A percentile compares a stretch with the other conserved stretches of the same genome.
Conservation (phyloP, 2,113 vertebrate genomes). For the Mormoops blainvillei region DNA sequence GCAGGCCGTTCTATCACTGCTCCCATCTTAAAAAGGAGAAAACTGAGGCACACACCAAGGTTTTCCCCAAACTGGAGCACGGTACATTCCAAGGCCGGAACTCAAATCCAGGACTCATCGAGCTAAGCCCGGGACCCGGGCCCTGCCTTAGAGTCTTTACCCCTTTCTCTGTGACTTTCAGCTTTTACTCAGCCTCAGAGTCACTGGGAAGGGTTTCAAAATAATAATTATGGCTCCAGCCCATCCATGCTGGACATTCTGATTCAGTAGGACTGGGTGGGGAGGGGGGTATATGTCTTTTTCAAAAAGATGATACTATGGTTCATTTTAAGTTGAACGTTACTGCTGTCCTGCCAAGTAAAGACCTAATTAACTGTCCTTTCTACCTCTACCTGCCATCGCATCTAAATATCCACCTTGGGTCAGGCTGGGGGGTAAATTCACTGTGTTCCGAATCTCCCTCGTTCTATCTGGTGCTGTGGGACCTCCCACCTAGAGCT, state of each 20-base stretch:
- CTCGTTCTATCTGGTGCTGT: background rate
- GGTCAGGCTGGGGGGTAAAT: background rate
- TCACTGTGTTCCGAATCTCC: no score
- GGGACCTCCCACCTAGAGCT: background rate
- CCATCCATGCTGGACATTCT: background rate
- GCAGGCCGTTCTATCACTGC: accelerated
- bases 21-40: background rate
- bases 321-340: background rate
- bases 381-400: background rate
- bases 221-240: background rate
- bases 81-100: background rate
- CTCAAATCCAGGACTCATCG: no score
- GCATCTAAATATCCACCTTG: background rate
- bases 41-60: background rate
- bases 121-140: no score
- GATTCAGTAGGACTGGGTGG: background rate
- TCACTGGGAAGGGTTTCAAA: background rate
- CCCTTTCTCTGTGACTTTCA: background rate
- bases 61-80: background rate
- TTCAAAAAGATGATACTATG: background rate
- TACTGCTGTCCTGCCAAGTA: background rate
- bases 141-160: background rate
- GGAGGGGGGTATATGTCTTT: background rate
- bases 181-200: background rate
- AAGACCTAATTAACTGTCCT: background rate